Evolutionary conservation across 2,888 invertebrate species (phyloP), one percentile per base, ranked within the genome.

Genomic region (Drymonia ruficornis): DNA sequence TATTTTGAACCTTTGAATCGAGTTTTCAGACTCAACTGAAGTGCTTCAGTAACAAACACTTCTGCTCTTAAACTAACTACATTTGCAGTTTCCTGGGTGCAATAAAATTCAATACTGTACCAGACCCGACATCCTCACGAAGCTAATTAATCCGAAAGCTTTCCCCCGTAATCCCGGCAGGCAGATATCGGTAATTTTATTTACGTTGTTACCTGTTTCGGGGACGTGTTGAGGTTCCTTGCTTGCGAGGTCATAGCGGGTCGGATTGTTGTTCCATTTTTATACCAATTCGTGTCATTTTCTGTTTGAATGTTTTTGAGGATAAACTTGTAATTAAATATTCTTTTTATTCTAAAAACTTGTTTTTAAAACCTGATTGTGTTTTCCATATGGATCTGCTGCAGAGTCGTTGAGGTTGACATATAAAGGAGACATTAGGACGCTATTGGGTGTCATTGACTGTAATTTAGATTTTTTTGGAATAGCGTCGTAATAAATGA

Each of bases 151-250:
- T 63, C 55, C 55, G 52, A 55, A 50, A 19, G 55, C 50, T 50
- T 19, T 28, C 31, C 23, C 18, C 46, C 28, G 49, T 61, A 58
- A 70, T 72, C 60, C 49, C 42, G 47, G 49, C 38, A 56, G 31
- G 58, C 55, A 53, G 53, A 56, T 65, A 57, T 62, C 48, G 50
- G 55, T 63, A 61, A 72, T 61, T 73, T 64, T 65, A 62, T 67
- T 71, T 65, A 62, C 57, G 23, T 47, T 46, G 7, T 52, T 71
- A 64, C 59, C 61, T 61, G 56, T 58, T 55, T 61, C 51, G 40
- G 49, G 50, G 62, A 67, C 54, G 52, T 59, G 53, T 63, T 61
- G 48, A 50, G 23, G 38, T 44, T 64, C 40, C 23, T 50, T 45
- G 46, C 49, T 49, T 42, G 49, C 50, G 48, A 56, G 58, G 44